Evolutionary conservation across 53 echinoderm and acorn worm genomes (phyloP), one percentile per base, ranked within the genome.

Genomic region (Apostichopus leukothele): DNA sequence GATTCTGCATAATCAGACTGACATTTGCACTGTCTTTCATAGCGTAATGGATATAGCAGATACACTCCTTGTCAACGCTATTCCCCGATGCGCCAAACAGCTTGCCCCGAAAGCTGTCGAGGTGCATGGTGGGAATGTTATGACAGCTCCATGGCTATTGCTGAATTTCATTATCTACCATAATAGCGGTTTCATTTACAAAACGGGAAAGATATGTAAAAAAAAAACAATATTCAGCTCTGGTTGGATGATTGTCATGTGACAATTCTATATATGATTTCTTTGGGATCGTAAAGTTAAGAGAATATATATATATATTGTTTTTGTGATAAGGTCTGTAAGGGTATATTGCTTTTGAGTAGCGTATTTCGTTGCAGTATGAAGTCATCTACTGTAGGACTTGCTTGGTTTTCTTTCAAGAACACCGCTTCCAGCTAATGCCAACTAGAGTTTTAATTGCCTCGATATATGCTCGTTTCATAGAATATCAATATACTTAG

Each of bases 41-140:
- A 81, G 59, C 81, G 81, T 81, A 81, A 81, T 81, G 81, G 81
- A 81, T 81, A 81, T 81, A 81, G 81, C 81, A 81, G 81, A 54
- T 81, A 81, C 59, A 59, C 81, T 81, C 81, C 81, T 12, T 54
- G 81, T 54, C 81, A 81, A 81, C 81, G 59, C 55, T 55, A 81
- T 81, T 81, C 81, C 81, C 55, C 18, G 81, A 81, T 81, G 81
- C 59, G 81, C 81, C 81, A 81, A 71, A 81, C 81, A 81, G 81
- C 81, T 81, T 81, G 81, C 81, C 54, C 81, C 59, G 81, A 55
- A 81, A 81, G 81, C 81, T 81, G 81, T 81, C 59, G 81, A 81
- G 81, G 81, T 81, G 81, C 81, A 81, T 81, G 81, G 59, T 81
- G 81, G 81, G 81, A 81, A 81, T 81, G 81, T 81, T 81, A 22